Evolutionary conservation across 2,797 vertebrate genomes (phyloP), one percentile per base, ranked within the genome.

Genomic region (Eutrigla gurnardus): DNA sequence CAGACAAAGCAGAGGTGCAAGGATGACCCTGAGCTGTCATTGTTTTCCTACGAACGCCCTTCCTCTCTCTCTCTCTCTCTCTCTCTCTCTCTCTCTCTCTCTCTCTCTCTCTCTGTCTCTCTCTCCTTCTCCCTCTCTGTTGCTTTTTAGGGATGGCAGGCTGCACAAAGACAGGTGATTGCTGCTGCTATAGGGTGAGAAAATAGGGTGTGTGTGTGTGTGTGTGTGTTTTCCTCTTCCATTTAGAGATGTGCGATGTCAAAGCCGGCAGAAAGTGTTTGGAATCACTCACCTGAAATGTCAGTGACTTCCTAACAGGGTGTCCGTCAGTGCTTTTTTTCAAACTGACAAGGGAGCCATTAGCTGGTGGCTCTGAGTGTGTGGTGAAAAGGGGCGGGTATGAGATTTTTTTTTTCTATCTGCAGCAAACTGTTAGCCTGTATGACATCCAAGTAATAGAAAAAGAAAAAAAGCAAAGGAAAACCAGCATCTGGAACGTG

Each of bases 21-120:
- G 46, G 53, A 77, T 86, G 88, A 92, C 93, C 92, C 91, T 85
- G 85, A 91, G 86, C 88, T 89, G 89, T 92, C 91, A 91, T 88
- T 91, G 91, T 92, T 89, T 86, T 79, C 63, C 73, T 54, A 43
- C 75, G 57, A 70, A 77, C 46, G 40, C 67, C 67, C 61, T 80
- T 81, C 65, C 63, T 71, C 35, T 14, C 71, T 59, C 60, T 25
- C 53, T 58, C 55, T 64, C 36, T 66, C 49, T 18, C 17, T 77
- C 60, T 37, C 40, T 75, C 65, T 61, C 57, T 37, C 32, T 55
- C 54, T 58, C 68, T 75, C 54, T 72, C 73, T 45, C 55, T 77
- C 25, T 68, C 62, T 71, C 35, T 15, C 72, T 55, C 58, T n/a
- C 57, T 80, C 63, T 43, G 36, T 54, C 52, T 62, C 36, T 70